These are phyloP conservation scores for Rosalia funebris DNA, from an alignment of 2,888 invertebrate genomes.

Conservation along the genomic window DNA sequence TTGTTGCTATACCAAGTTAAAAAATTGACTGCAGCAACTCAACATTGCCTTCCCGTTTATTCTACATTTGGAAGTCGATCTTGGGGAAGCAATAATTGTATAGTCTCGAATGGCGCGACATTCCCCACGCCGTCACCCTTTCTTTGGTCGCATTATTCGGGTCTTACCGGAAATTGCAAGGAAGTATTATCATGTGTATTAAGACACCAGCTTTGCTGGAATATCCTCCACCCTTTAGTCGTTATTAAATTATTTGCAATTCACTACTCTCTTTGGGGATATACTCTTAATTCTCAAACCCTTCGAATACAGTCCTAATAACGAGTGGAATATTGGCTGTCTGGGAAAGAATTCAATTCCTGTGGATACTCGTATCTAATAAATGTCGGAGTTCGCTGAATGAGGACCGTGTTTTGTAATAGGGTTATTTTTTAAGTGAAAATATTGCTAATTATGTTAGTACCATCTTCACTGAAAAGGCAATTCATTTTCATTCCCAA, in stretches of 20 bases:
- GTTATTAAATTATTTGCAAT: constrained; percentile 58
- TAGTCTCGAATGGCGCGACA: not conserved
- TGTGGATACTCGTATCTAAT: too few species aligned
- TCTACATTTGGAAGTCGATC: not conserved
- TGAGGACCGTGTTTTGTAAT: too few species aligned
- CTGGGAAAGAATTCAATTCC: not conserved
- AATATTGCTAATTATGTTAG: too few species aligned
- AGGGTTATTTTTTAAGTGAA: too few species aligned
- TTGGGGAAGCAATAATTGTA: constrained; percentile 4
- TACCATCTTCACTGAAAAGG: too few species aligned
- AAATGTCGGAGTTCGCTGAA: too few species aligned
- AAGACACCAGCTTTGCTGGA: constrained; percentile 54
- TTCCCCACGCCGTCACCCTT: constrained; percentile 44
- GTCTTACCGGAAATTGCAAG: constrained; percentile 61
- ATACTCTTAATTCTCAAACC: constrained; percentile 36
- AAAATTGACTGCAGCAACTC: too few species aligned
- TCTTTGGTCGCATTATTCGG: constrained; percentile 49
- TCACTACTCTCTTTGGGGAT: constrained; percentile 46
- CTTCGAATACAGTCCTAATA: constrained; percentile 36
- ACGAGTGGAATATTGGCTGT: not conserved
- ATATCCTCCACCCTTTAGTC: constrained; percentile 48
- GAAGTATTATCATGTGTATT: constrained; percentile 62
- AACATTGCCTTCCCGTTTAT: too few species aligned
- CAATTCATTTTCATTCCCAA: too few species aligned
- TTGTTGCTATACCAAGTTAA: too few species aligned